A percentile compares a stretch with the other conserved stretches of the same genome.
These are phyloP conservation scores for Celastrina argiolus DNA, from an alignment of 2,888 invertebrate genomes.

Conservation along the genomic window DNA sequence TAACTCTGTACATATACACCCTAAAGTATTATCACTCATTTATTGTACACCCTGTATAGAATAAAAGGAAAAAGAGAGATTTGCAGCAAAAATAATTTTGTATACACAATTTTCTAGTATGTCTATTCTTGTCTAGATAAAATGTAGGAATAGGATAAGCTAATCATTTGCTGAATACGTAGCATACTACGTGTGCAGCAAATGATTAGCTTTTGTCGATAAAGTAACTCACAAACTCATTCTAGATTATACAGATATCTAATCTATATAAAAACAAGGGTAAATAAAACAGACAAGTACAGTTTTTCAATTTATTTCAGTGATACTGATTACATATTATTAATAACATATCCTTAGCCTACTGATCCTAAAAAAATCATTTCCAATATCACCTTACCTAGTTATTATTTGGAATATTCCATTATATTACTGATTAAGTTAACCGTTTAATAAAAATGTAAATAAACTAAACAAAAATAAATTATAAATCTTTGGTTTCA, in stretches of 20 bases:
- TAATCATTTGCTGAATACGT: no score
- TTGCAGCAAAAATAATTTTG: no score
- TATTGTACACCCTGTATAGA: no score
- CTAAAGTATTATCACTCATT: no score
- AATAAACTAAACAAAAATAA: constrained; percentile 24
- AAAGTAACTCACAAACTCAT: no score
- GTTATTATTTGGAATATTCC: constrained; percentile 71
- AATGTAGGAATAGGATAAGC: no score
- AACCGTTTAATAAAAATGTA: constrained; percentile 36
- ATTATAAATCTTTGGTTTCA: constrained; percentile 43
- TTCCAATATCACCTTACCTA: constrained; percentile 77
- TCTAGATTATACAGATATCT: not conserved
- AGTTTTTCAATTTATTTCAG: constrained; percentile 73
- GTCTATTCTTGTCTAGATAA: no score
- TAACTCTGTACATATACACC: no score
- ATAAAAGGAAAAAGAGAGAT: no score
- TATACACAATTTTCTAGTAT: no score
- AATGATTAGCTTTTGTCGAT: no score
- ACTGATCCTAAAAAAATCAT: constrained; percentile 78
- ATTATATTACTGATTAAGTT: constrained; percentile 63
- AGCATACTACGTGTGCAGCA: no score
- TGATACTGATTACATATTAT: constrained; percentile 76
- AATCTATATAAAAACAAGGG: not conserved
- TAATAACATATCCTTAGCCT: constrained; percentile 75
- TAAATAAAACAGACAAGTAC: constrained; percentile 46